Evolutionary conservation across 2,888 invertebrate species (phyloP).

Genomic region (Sarcophaga subvicina): DNA sequence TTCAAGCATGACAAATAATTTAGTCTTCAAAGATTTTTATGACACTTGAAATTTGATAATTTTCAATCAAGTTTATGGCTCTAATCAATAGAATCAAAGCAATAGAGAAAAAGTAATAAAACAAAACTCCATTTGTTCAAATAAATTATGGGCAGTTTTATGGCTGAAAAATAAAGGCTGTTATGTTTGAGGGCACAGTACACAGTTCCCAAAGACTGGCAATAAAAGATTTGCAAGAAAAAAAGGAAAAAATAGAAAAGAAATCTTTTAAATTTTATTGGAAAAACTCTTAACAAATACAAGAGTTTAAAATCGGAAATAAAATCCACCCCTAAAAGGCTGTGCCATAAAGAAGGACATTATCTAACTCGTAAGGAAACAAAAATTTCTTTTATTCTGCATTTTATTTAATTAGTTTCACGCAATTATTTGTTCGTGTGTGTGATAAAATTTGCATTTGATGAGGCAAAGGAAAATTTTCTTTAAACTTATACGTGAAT

Average conservation of each 20-base stretch:
- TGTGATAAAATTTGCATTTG: too few species aligned
- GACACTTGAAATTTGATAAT: conserved; percentile 45
- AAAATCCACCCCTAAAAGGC: conserved; percentile 13
- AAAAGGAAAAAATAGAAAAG: conserved; percentile 13
- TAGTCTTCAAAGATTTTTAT: conserved; percentile 40
- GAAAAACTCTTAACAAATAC: conserved; percentile 25
- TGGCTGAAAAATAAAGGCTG: conserved; percentile 12
- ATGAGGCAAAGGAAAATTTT: not conserved
- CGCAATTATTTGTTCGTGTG: conserved; percentile 40
- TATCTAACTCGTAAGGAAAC: not conserved
- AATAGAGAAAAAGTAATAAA: conserved; percentile 18
- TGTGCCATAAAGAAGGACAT: not conserved
- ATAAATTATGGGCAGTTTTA: conserved; percentile 54
- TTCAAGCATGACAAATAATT: conserved; percentile 2
- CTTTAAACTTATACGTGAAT: conserved; percentile 19
- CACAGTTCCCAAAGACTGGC: conserved; percentile 1
- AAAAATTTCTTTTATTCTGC: conserved; percentile 14
- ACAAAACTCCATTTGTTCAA: conserved; percentile 27
- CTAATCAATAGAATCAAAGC: not conserved
- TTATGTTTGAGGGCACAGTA: conserved; percentile 22
- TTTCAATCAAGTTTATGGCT: conserved; percentile 35
- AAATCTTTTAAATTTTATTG: conserved; percentile 40
- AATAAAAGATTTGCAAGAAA: conserved; percentile 6
- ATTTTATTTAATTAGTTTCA: conserved; percentile 45
- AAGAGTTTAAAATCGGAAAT: too few species aligned